Percentiles rank a stretch among this genome's conserved stretches.
phyloP scores from a whole-genome alignment of 2,888 invertebrate genomes.

The Crossocerus cetratus region DNA sequence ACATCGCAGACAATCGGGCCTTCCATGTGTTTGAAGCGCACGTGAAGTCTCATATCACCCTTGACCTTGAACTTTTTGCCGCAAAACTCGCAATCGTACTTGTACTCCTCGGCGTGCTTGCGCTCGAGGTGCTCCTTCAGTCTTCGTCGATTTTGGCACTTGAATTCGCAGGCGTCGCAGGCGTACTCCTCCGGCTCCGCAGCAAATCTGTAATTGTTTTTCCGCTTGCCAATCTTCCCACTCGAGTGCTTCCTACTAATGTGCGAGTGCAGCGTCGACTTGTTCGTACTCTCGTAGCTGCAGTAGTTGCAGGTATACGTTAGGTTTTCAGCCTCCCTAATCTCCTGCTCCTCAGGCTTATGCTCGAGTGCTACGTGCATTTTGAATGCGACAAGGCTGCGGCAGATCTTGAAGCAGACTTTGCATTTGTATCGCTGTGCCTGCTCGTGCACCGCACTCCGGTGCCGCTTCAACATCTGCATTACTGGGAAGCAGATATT shows the following conservation, averaged over 20 bases:
- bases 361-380: constrained; percentile 60
- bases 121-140: constrained; percentile 68
- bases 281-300: constrained; percentile 60
- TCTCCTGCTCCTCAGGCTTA: constrained; percentile 40
- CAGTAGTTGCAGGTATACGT: constrained; percentile 55
- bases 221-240: constrained; percentile 29
- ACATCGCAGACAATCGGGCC: constrained; percentile 69
- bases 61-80: constrained; percentile 71
- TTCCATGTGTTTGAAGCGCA: constrained; percentile 70
- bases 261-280: constrained; percentile 61
- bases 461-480: constrained; percentile 58
- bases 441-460: constrained; percentile 44
- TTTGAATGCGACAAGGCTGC: constrained; percentile 55
- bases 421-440: constrained; percentile 61
- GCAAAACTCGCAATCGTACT: constrained; percentile 66
- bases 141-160: constrained; percentile 63
- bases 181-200: constrained; percentile 48
- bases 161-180: constrained; percentile 60
- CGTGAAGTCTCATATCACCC: constrained; percentile 70
- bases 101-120: constrained; percentile 65
- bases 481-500: constrained; percentile 60
- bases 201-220: constrained; percentile 10
- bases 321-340: constrained; percentile 20
- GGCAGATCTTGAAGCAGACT: constrained; percentile 61
- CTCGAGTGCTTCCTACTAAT: constrained; percentile 58